Conservation (phyloP, 2,797 vertebrate genomes). For the Cossypha heuglini region DNA sequence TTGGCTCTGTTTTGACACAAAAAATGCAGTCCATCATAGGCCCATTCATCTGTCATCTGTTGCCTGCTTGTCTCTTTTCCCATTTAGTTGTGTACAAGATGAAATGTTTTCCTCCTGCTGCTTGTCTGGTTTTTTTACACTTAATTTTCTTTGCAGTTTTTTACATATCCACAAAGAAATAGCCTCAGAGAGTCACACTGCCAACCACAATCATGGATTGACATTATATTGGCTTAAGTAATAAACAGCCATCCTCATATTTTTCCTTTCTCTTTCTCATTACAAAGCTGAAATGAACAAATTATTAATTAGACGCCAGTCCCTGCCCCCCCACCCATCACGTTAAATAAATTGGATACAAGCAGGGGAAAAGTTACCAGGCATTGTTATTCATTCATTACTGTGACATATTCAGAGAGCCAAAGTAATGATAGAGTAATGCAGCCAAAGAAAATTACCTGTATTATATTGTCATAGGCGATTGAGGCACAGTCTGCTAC, state of each 20-base stretch:
- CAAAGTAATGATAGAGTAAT: constrained; percentile 36
- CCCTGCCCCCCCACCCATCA: not conserved
- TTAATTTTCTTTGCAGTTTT: constrained; percentile 52
- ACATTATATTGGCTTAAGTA: constrained; percentile 25
- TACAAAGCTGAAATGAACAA: constrained; percentile 17
- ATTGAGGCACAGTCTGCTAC: not conserved
- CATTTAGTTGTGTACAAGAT: constrained; percentile 49
- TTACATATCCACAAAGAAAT: constrained; percentile 37
- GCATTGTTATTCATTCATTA: constrained; percentile 15
- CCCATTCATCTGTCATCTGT: constrained; percentile 67
- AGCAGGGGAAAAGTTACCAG: constrained; percentile 6
- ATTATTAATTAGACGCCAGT: constrained; percentile 36
- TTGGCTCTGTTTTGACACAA: constrained; percentile 60
- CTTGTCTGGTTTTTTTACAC: constrained; percentile 17
- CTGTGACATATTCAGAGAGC: constrained; percentile 16
- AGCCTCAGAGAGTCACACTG: constrained; percentile 12
- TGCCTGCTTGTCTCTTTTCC: constrained; percentile 56
- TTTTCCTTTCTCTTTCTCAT: constrained; percentile 26
- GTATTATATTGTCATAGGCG: constrained; percentile 17
- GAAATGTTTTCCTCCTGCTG: constrained; percentile 57
- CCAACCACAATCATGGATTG: not conserved
- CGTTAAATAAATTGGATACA: constrained; percentile 19
- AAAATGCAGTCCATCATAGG: constrained; percentile 65
- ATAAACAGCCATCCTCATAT: constrained; percentile 14
- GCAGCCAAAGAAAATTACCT: constrained; percentile 47